A percentile compares a stretch with the other conserved stretches of the same genome.
Evolutionary conservation across 2,113 vertebrate species (phyloP).

Genomic region (Pluvialis apricaria): DNA sequence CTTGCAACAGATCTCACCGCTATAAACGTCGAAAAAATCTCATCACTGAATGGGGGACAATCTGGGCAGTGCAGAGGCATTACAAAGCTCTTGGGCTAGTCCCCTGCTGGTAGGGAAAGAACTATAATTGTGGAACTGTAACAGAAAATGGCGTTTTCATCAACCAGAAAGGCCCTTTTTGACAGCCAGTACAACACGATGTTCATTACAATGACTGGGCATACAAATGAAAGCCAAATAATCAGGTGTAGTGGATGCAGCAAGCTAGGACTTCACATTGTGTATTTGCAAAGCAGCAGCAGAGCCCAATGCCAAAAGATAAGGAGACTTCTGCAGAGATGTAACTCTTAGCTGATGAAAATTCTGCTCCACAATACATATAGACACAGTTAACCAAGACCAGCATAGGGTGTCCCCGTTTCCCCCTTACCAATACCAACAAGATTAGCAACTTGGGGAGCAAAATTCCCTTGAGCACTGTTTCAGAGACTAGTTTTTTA

Average conservation of each 20-base stretch:
- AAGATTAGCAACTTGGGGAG: neutral
- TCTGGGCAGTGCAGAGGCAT: neutral
- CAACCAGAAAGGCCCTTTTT: neutral
- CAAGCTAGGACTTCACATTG: neutral
- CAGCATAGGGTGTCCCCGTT: neutral
- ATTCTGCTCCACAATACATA: neutral
- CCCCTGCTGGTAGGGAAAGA: neutral
- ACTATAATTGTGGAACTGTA: neutral
- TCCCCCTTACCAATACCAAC: neutral
- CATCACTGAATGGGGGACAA: neutral
- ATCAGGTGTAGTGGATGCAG: neutral
- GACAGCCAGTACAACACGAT: neutral
- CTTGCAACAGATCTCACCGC: neutral
- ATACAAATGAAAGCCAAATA: neutral
- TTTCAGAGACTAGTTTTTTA: neutral
- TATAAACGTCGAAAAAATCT: fast-evolving
- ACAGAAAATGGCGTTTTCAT: neutral
- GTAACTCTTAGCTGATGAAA: neutral
- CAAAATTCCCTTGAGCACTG: neutral
- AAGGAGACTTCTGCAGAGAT: neutral
- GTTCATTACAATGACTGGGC: neutral
- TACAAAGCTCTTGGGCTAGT: neutral
- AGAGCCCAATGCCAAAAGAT: neutral
- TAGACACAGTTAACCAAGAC: neutral
- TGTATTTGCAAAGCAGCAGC: neutral